phyloP scores from a whole-genome alignment of 2,888 invertebrate species.

The Netelia virgata region DNA sequence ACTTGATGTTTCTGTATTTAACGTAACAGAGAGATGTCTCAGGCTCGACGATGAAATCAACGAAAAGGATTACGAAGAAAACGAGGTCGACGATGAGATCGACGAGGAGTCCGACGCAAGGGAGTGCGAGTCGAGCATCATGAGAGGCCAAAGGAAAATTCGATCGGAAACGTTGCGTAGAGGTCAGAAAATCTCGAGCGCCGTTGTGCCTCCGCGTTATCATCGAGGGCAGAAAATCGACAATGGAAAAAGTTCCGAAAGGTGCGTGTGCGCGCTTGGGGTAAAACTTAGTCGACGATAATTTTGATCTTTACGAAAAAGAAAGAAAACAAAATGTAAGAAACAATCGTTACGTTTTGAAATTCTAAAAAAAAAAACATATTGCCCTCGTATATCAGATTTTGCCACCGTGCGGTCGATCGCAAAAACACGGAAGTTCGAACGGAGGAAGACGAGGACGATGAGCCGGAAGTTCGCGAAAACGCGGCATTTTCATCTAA shows the following conservation, averaged over 20 bases:
- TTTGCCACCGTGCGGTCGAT: constrained; percentile 35
- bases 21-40: constrained; percentile 20
- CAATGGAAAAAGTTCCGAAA: constrained; percentile 30
- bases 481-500: constrained; percentile 16
- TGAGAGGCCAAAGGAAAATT: constrained; percentile 49
- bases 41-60: constrained; percentile 60
- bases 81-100: constrained; percentile 77
- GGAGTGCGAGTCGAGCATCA: constrained; percentile 41
- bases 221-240: constrained; percentile 29
- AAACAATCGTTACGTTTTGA: neutral
- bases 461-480: constrained; percentile 31
- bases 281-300: neutral
- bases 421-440: constrained; percentile 28
- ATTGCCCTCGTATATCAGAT: constrained; percentile 34
- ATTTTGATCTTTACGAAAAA: neutral
- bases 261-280: constrained; percentile 1
- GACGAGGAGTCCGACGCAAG: constrained; percentile 76
- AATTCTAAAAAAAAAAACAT: neutral
- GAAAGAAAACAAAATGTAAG: neutral
- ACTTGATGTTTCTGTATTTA: constrained; percentile 1
- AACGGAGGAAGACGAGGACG: constrained; percentile 54
- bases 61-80: constrained; percentile 76
- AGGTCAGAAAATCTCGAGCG: constrained; percentile 30
- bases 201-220: constrained; percentile 33
- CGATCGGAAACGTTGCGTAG: constrained; percentile 34